Evolutionary conservation across 2,888 invertebrate genomes (phyloP).

Genomic region (Syrista parreyssii): DNA sequence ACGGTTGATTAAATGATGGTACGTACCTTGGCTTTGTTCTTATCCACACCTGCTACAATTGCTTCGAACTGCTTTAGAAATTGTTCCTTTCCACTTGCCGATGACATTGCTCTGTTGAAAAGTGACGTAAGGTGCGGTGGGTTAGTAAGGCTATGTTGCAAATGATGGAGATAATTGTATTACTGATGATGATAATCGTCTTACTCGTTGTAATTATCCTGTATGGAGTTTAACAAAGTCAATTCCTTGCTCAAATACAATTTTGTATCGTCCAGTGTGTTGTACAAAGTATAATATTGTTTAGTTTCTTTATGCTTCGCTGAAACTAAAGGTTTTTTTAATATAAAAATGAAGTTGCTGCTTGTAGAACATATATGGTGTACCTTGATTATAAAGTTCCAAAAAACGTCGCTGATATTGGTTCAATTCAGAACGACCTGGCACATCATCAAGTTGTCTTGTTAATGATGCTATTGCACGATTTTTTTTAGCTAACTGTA

Average conservation of each 20-base stretch:
- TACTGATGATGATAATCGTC: conserved; percentile 52
- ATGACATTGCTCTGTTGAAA: conserved; percentile 81
- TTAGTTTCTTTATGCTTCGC: conserved; percentile 97
- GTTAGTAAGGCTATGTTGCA: neutral
- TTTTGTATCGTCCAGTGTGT: conserved; percentile 94
- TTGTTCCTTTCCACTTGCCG: conserved; percentile 83
- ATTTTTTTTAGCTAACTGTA: conserved; percentile 83
- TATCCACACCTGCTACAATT: conserved; percentile 90
- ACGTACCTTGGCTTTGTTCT: conserved; percentile 82
- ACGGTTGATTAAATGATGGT: neutral
- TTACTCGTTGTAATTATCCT: conserved; percentile 88
- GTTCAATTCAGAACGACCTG: conserved; percentile 90
- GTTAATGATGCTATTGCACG: conserved; percentile 84
- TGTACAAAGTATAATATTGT: conserved; percentile 96
- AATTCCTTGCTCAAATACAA: conserved; percentile 93
- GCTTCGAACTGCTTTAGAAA: conserved; percentile 91
- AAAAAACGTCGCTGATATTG: conserved; percentile 97
- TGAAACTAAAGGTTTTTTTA: conserved; percentile 75
- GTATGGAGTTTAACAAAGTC: conserved; percentile 86
- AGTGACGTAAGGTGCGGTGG: conserved; percentile 21
- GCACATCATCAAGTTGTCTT: conserved; percentile 91
- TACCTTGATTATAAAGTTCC: conserved; percentile 94
- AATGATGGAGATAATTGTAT: neutral
- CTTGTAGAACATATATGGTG: conserved; percentile 3
- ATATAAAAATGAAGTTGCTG: conserved; percentile 22